phyloP scores from a whole-genome alignment of 2,888 invertebrate genomes.

The Synergus japonicus region DNA sequence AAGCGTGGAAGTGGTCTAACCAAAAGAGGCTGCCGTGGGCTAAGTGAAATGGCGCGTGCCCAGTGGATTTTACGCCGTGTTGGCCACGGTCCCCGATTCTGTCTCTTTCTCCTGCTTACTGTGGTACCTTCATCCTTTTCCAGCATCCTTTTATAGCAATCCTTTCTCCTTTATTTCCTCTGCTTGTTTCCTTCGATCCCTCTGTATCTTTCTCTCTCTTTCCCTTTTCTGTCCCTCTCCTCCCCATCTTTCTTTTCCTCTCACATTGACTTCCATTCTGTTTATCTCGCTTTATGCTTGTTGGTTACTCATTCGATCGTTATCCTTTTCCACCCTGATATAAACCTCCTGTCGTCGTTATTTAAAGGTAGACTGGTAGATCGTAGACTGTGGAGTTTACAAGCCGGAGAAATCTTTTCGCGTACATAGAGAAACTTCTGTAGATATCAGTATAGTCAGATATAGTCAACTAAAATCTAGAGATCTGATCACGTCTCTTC shows the following conservation, averaged over 20 bases:
- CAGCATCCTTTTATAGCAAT: constrained; percentile 6
- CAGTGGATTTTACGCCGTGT: constrained; percentile 72
- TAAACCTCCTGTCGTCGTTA: constrained; percentile 20
- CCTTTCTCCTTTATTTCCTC: constrained; percentile 21
- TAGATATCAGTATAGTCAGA: neutral
- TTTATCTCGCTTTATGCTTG: constrained; percentile 34
- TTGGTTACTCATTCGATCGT: constrained; percentile 37
- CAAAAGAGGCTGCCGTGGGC: constrained; percentile 60
- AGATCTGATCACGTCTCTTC: neutral
- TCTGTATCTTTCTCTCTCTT: constrained; percentile 37
- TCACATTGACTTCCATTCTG: constrained; percentile 17
- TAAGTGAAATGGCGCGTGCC: constrained; percentile 75
- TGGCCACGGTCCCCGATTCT: constrained; percentile 64
- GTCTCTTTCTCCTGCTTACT: constrained; percentile 45
- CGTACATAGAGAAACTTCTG: neutral
- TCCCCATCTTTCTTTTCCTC: constrained; percentile 10
- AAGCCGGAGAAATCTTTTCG: neutral
- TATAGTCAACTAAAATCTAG: neutral
- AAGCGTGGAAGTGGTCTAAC: constrained; percentile 38
- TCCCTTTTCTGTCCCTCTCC: constrained; percentile 13
- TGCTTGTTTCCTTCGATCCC: constrained; percentile 41
- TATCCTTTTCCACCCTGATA: constrained; percentile 17
- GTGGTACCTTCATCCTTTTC: constrained; percentile 8
- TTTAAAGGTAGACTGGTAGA: constrained; percentile 4
- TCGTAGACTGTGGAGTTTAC: constrained; percentile 4